Evolutionary conservation across 2,888 invertebrate species (phyloP), one percentile per base, ranked within the genome.

Genomic region (Rhamnusium bicolor): DNA sequence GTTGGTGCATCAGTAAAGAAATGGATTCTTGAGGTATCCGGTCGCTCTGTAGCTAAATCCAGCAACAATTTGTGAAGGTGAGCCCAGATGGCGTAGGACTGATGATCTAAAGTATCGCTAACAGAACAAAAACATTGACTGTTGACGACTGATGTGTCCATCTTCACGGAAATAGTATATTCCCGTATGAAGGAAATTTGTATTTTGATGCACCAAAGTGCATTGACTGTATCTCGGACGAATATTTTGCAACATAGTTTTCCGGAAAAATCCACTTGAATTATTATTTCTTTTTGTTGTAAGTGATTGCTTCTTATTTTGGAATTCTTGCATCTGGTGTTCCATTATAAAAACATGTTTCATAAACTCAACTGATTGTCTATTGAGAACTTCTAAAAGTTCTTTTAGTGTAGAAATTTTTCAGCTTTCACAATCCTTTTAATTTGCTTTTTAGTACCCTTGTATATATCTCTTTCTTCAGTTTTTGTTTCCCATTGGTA

Each of bases 261-360:
- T 74, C n/a, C 69, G 5, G 71, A 70, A 51, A 74, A 74, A 56
- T 74, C 71, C 14, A 74, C 51, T 24, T 74, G 74, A n/a, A 72
- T 68, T 14, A 74, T 51, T n/a, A 69, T 62, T 61, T 75, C 67
- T 14, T n/a, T 54, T 56, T 12, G 12, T 32, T 10, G 19, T 53
- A 66, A 8, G 18, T 27, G 49, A 10, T 53, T 29, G 32, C 46
- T 18, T 47, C 32, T 40, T 49, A 51, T 24, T 63, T 63, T n/a
- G 49, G 47, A 24, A 19, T 32, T 32, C 29, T 32, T 32, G 29
- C 29, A 32, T 32, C 29, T 32, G 29, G 29, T 32, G 29, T 32
- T 32, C 29, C 65, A 71, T 53, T 14, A 71, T 66, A 53, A 53
- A 53, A 56, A 63, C 46, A 47, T 62, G 61, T 69, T 69, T 60